Evolutionary conservation across 2,797 vertebrate genomes (phyloP), one percentile per base, ranked within the genome.

Genomic region (Esox lucius): DNA sequence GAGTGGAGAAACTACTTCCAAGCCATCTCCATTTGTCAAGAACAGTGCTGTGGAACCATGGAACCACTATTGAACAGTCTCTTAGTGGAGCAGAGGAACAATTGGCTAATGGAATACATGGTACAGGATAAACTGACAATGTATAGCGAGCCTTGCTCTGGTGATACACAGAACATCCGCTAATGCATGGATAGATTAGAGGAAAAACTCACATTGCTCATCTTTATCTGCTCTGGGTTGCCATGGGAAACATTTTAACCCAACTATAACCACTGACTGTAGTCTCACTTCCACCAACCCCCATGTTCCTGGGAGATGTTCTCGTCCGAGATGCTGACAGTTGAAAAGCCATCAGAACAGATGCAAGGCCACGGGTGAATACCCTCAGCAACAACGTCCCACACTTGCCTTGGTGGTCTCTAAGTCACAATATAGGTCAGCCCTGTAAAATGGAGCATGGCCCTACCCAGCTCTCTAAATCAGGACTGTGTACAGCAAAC

Each of bases 11-110:
- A 87, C 84, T 88, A 85, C 83, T 79, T 73, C 84, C 85, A 85
- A 91, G 91, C 88, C 89, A 90, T 86, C 85, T 91, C 88, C 90
- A 92, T 93, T 92, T 93, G 91, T 92, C 89, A 91, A 85, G 82
- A 87, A 83, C 87, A 86, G 80, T 89, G 86, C 85, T 88, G 86
- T 87, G 83, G 83, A 80, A 85, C 87, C 87, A 49, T 71, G 87
- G 87, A 87, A 82, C 80, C 76, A 77, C 73, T 74, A 72, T 71
- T 79, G 71, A 42, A 49, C 68, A 75, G 78, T 83, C 80, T 74
- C 86, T 74, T 74, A 87, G 84, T 78, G 83, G 88, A 89, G 90
- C 84, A 79, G 61, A 68, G 66, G 69, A 83, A 72, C 78, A 81
- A 72, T 74, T 79, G 68, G 28, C 26, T 28, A 31, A 64, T 64